Conservation (phyloP, 2,113 vertebrate species). For the Galemys pyrenaicus region DNA sequence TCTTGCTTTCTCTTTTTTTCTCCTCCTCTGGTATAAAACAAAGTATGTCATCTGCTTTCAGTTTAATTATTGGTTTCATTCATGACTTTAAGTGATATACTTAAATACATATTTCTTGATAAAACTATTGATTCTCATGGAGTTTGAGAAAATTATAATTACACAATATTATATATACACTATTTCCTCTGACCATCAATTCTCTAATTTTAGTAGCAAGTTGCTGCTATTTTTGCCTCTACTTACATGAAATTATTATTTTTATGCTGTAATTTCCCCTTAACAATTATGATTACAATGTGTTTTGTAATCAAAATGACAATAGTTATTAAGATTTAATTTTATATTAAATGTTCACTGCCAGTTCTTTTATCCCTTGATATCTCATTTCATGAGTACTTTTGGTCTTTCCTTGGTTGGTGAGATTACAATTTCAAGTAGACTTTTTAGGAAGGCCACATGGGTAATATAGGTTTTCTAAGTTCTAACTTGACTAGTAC, state of each 20-base stretch:
- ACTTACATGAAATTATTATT: conserved; percentile 40
- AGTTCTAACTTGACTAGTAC: background rate
- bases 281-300: conserved; percentile 12
- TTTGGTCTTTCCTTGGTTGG: background rate
- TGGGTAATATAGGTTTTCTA: background rate
- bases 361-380: background rate
- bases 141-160: conserved; percentile 7
- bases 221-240: conserved; percentile 4
- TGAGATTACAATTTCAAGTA: background rate
- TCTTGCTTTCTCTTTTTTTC: background rate
- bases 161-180: background rate
- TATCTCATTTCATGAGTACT: background rate
- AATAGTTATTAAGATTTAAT: conserved; percentile 4
- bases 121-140: conserved; percentile 17
- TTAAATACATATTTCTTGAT: conserved; percentile 5
- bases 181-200: background rate
- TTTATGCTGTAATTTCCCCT: background rate
- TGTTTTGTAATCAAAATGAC: conserved; percentile 29
- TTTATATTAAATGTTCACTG: conserved; percentile 37
- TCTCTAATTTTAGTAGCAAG: conserved; percentile 20
- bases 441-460: background rate
- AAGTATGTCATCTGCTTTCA: background rate
- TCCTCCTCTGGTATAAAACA: background rate
- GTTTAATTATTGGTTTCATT: background rate
- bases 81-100: background rate